These are phyloP conservation scores for Xiphophorus hellerii DNA, from an alignment of 2,113 vertebrate species.

Conservation along the genomic window DNA sequence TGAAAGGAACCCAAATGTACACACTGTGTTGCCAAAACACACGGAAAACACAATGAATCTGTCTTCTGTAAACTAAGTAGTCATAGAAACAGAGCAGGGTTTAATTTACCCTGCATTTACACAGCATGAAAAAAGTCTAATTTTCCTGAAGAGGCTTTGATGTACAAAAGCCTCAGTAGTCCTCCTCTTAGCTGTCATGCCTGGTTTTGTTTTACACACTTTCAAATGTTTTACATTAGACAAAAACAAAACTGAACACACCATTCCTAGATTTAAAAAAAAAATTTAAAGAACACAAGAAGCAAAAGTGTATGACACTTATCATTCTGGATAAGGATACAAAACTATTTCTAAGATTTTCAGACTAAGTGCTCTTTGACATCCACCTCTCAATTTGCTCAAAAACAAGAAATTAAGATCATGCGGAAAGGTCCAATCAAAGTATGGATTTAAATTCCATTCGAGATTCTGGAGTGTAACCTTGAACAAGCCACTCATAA, in stretches of 20 bases:
- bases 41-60: slow-evolving; percentile 6
- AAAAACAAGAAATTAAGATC: no score
- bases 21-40: neutral
- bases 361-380: no score
- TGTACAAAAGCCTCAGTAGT: neutral
- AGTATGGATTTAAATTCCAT: neutral
- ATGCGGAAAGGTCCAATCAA: neutral
- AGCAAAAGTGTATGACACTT: no score
- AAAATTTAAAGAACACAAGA: neutral
- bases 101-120: neutral
- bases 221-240: no score
- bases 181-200: neutral
- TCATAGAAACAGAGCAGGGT: neutral
- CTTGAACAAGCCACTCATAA: neutral
- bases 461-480: neutral
- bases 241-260: no score
- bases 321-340: no score
- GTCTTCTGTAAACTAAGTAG: neutral
- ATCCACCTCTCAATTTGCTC: no score
- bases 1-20: slow-evolving; percentile 17
- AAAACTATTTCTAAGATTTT: no score
- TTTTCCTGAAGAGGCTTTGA: neutral
- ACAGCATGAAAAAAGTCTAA: neutral
- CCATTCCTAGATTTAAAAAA: neutral
- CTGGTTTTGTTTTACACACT: neutral